phyloP scores from a whole-genome alignment of 2,888 invertebrate genomes.

The Eupithecia tripunctaria region DNA sequence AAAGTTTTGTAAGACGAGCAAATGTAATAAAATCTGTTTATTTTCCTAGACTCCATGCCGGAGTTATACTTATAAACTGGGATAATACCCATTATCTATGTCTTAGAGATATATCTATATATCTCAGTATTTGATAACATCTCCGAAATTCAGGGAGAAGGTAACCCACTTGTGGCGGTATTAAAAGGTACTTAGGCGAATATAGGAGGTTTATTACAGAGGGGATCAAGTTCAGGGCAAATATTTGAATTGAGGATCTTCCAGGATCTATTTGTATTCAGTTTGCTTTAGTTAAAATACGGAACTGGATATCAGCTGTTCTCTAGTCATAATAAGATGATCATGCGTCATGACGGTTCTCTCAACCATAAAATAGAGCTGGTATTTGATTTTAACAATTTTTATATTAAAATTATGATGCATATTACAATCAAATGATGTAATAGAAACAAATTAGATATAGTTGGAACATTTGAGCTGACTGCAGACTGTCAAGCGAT shows the following conservation, averaged over 20 bases:
- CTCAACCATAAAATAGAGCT: no score
- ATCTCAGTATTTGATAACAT: neutral
- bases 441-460: no score
- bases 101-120: neutral
- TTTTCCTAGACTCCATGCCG: neutral
- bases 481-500: no score
- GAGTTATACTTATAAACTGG: neutral
- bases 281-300: constrained; percentile 25
- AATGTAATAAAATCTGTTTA: neutral
- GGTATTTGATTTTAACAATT: no score
- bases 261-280: constrained; percentile 34
- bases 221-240: constrained; percentile 36
- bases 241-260: constrained; percentile 37
- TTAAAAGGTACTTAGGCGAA: constrained; percentile 27
- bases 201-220: constrained; percentile 35
- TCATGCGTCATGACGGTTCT: no score
- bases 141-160: constrained; percentile 13
- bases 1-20: neutral
- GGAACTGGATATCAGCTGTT: constrained; percentile 10
- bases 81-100: neutral
- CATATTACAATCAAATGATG: no score
- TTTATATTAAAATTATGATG: no score
- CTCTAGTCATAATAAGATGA: neutral
- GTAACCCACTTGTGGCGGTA: constrained; percentile 37
- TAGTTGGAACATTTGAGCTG: no score